These are phyloP conservation scores for Lycocerus yunnanus DNA, from an alignment of 2,888 invertebrate species.

Conservation along the genomic window DNA sequence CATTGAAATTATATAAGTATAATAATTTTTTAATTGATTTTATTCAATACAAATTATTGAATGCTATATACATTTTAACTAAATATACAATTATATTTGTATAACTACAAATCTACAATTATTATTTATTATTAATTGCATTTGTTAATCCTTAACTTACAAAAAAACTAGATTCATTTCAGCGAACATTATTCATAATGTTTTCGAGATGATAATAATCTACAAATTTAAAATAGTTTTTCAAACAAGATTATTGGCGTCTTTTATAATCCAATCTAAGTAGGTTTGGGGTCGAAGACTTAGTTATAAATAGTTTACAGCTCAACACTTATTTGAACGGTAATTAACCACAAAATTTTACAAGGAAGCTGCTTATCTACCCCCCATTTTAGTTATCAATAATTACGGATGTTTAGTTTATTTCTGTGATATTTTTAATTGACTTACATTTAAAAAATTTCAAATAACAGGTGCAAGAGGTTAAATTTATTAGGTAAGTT, in stretches of 20 bases:
- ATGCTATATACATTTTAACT: background rate
- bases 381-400: background rate
- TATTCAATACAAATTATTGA: background rate
- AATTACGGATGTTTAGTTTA: background rate
- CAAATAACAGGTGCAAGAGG: background rate
- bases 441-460: background rate
- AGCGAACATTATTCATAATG: background rate
- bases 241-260: background rate
- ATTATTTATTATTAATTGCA: background rate
- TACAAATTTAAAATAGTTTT: background rate
- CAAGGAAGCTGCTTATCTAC: background rate
- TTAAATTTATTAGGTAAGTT: background rate
- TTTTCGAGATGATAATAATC: background rate
- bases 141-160: too few relatives aligned
- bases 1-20: background rate
- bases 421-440: background rate
- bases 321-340: background rate
- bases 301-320: background rate
- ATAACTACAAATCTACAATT: background rate
- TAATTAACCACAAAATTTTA: background rate
- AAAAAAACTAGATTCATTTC: too few relatives aligned
- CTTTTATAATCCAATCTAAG: background rate
- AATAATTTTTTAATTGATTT: background rate
- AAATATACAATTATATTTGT: background rate
- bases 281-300: background rate